Evolutionary conservation across 1,140 invertebrate species (phyloP), one percentile per base, ranked within the genome.

Genomic region (Drosophila littoralis): DNA sequence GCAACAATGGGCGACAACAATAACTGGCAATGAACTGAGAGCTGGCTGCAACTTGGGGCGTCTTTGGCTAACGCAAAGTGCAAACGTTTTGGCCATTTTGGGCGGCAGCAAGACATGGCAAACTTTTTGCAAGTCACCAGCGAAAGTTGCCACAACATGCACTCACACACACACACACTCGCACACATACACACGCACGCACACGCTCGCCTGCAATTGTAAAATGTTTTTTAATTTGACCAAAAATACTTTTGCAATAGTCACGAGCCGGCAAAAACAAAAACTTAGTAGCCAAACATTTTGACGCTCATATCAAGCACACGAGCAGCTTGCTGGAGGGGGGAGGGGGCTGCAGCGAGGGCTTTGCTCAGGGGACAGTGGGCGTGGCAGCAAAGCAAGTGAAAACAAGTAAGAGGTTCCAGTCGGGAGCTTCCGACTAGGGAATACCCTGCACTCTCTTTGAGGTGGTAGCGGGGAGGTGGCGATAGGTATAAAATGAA

Each of bases 161-260:
- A 54, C 45, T 46, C 45, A 22, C n/a, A 59, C 7, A 15, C 38
- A 9, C 48, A 48, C 60, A 38, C 50, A 50, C 59, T 51, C 42
- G 51, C 46, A 43, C 32, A 51, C 33, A 17, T 33, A 52, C 40
- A 46, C 36, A 22, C 13, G 54, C 10, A 6, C 15, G 9, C 35
- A 55, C 48, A 36, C 48, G 32, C 69, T 61, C 43, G 51, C 43
- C n/a, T 65, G 42, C 48, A 81, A 86, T 86, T 88, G 83, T 71
- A 79, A 86, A 86, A 88, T 86, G 79, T 82, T 86, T 86, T 86
- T 86, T 88, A 88, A 86, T 85, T 85, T 86, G 75, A 79, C 82
- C 71, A 79, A 85, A 71, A 81, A 85, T 76, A 85, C 79, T 85
- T 74, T 85, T 71, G 75, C 67, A 81, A 86, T 81, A 69, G 82